These are phyloP conservation scores for Hirtodrosophila confusa DNA, from an alignment of 2,888 invertebrate genomes.

Conservation along the genomic window DNA sequence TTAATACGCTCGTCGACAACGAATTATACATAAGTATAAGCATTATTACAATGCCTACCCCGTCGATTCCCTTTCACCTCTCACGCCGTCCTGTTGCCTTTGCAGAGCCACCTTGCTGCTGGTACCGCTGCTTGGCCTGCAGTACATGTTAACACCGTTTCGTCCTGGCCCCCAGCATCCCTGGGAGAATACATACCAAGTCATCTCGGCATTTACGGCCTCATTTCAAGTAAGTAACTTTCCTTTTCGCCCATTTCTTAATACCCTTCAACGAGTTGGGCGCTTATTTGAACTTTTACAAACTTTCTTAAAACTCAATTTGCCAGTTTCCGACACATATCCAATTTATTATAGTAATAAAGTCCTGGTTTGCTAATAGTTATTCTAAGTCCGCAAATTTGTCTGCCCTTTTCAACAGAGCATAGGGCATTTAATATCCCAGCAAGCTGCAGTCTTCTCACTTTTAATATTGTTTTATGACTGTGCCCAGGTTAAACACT, in stretches of 20 bases:
- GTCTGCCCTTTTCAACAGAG: too few relatives aligned
- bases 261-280: slow-evolving; percentile 10
- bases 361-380: too few relatives aligned
- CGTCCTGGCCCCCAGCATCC: slow-evolving; percentile 89
- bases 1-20: slow-evolving; percentile 59
- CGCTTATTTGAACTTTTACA: too few relatives aligned
- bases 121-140: slow-evolving; percentile 95
- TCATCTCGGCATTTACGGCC: slow-evolving; percentile 92
- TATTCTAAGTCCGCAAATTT: too few relatives aligned
- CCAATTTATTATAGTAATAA: too few relatives aligned
- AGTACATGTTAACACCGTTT: slow-evolving; percentile 95
- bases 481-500: slow-evolving; percentile 46
- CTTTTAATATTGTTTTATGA: slow-evolving; percentile 55
- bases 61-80: not conserved
- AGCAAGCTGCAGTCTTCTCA: not conserved
- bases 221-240: slow-evolving; percentile 91
- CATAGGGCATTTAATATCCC: slow-evolving; percentile 1
- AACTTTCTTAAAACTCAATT: too few relatives aligned
- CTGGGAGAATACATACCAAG: slow-evolving; percentile 92
- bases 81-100: not conserved
- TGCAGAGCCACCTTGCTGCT: slow-evolving; percentile 93
- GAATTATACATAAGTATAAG: slow-evolving; percentile 53
- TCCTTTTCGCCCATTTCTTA: slow-evolving; percentile 25
- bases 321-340: too few relatives aligned
- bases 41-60: slow-evolving; percentile 37